Conservation (phyloP, 2,888 invertebrate species). For the Clusia tigrina region DNA sequence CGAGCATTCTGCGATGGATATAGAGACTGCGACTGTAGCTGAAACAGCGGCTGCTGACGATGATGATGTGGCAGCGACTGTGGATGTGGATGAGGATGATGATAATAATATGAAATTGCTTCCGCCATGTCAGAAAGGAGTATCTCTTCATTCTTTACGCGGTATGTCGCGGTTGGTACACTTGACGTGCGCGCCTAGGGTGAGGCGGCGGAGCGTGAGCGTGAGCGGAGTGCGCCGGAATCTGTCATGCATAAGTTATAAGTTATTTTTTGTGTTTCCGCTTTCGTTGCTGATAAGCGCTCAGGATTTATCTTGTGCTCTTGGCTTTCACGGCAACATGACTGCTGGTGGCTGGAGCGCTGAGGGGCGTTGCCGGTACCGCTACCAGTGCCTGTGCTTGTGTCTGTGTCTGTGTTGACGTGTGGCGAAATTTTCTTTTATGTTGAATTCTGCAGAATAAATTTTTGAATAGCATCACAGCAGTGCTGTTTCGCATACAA, state of each 20-base stretch:
- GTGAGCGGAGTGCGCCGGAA: constrained; percentile 29
- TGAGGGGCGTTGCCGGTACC: neutral
- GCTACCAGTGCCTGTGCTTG: too few relatives aligned
- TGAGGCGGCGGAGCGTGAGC: constrained; percentile 7
- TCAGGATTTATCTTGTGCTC: constrained; percentile 31
- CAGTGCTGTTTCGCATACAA: too few relatives aligned
- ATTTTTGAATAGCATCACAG: too few relatives aligned
- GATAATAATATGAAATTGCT: constrained; percentile 28
- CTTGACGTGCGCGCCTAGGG: neutral
- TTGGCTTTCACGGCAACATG: neutral
- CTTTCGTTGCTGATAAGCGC: constrained; percentile 44
- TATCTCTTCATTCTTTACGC: neutral
- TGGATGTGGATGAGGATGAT: constrained; percentile 14
- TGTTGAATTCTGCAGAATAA: neutral
- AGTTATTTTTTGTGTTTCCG: constrained; percentile 52
- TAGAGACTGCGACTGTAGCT: too few relatives aligned
- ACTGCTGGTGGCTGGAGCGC: neutral
- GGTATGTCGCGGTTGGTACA: neutral
- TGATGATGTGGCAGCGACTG: neutral
- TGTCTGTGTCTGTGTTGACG: neutral
- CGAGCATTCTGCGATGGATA: too few relatives aligned
- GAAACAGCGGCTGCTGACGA: constrained; percentile 6
- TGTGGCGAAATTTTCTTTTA: neutral
- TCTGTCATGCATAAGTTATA: constrained; percentile 56
- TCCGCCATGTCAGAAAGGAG: constrained; percentile 10